phyloP scores from a whole-genome alignment of 1,140 invertebrate genomes.

The Trypoxylus dichotomus region DNA sequence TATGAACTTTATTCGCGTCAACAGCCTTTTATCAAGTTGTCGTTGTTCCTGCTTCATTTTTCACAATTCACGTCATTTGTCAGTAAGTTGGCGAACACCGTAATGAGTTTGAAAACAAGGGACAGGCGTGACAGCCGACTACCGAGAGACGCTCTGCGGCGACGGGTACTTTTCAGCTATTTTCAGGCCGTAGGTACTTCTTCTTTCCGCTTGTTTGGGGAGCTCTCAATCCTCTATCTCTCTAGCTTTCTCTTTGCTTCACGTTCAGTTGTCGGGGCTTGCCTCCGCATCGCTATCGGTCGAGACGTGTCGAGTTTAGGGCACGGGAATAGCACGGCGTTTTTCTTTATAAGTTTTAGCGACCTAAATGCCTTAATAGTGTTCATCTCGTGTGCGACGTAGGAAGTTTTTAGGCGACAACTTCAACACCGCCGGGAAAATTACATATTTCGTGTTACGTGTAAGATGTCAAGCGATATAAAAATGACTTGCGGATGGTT shows the following conservation, averaged over 20 bases:
- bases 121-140: constrained; percentile 38
- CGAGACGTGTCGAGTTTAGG: not conserved
- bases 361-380: not conserved
- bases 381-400: not conserved
- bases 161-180: constrained; percentile 15
- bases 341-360: constrained; percentile 5
- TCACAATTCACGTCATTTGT: constrained; percentile 52
- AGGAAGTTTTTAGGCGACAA: not conserved
- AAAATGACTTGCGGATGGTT: too few relatives aligned
- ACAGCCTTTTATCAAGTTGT: constrained; percentile 51
- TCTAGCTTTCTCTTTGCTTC: too few relatives aligned
- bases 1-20: constrained; percentile 41
- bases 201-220: not conserved
- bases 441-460: too few relatives aligned
- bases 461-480: too few relatives aligned
- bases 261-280: too few relatives aligned
- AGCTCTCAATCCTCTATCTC: too few relatives aligned
- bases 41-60: constrained; percentile 50
- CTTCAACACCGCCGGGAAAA: not conserved
- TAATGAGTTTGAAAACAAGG: constrained; percentile 52
- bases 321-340: not conserved
- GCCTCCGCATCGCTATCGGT: too few relatives aligned
- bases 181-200: not conserved
- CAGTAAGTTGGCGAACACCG: constrained; percentile 51
- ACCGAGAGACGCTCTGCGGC: not conserved